phyloP scores from a whole-genome alignment of 2,888 invertebrate species.

The Dicyrtomina minuta region DNA sequence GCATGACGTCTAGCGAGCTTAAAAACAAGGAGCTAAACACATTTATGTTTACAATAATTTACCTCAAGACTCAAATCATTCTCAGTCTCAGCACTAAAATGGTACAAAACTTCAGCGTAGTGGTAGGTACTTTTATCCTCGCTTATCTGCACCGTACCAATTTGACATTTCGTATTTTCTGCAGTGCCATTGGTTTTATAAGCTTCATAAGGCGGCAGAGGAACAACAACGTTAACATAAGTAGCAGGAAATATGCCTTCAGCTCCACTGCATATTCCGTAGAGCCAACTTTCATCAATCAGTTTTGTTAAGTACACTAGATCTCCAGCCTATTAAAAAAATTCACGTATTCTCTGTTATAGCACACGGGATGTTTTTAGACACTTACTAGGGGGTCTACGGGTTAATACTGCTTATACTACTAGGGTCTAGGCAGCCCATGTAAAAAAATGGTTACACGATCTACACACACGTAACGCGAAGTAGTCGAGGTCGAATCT shows the following conservation, averaged over 20 bases:
- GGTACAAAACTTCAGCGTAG: conserved; percentile 39
- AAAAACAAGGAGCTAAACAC: too few species aligned
- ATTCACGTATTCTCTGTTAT: conserved; percentile 1
- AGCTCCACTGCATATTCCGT: conserved; percentile 55
- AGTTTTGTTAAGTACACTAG: conserved; percentile 55
- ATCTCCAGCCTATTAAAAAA: conserved; percentile 57
- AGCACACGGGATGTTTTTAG: neutral
- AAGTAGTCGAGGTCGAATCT: too few species aligned
- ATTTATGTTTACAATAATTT: too few species aligned
- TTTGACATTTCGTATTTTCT: neutral
- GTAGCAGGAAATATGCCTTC: conserved; percentile 58
- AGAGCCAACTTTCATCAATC: conserved; percentile 57
- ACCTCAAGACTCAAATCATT: conserved; percentile 48
- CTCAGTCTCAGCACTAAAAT: conserved; percentile 48
- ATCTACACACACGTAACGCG: too few species aligned
- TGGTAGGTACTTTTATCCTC: too few species aligned
- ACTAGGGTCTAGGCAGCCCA: too few species aligned
- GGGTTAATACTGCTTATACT: too few species aligned
- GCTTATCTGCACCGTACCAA: neutral
- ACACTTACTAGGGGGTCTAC: too few species aligned
- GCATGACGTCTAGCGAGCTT: too few species aligned
- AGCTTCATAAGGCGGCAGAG: conserved; percentile 10
- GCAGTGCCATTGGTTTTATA: conserved; percentile 3
- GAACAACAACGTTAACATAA: conserved; percentile 54
- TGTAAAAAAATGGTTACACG: too few species aligned